Conservation (phyloP, 2,797 vertebrate genomes). For the Ctenochaetus hawaiiensis region DNA sequence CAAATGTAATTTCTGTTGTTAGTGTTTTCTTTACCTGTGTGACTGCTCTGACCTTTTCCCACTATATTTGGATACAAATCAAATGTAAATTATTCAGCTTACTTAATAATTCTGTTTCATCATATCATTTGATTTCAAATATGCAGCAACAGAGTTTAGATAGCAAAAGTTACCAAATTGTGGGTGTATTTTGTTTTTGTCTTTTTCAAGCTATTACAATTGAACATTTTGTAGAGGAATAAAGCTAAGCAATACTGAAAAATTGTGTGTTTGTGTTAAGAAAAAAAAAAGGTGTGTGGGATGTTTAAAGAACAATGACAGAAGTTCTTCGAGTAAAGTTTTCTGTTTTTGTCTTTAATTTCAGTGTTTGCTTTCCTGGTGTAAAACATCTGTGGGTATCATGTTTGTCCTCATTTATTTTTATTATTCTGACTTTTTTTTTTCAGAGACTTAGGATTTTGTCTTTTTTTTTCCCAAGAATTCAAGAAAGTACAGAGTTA, state of each 20-base stretch:
- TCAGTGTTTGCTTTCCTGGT: constrained; percentile 41
- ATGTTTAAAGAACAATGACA: constrained; percentile 40
- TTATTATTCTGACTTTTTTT: constrained; percentile 59
- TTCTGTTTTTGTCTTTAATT: constrained; percentile 46
- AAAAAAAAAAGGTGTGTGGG: constrained; percentile 12
- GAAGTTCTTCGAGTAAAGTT: constrained; percentile 40
- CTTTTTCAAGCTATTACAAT: constrained; percentile 19
- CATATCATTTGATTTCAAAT: constrained; percentile 39
- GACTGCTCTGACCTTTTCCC: constrained; percentile 14
- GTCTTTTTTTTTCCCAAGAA: constrained; percentile 47
- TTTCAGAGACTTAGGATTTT: constrained; percentile 61
- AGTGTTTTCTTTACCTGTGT: constrained; percentile 27
- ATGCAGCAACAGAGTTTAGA: constrained; percentile 33
- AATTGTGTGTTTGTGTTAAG: constrained; percentile 17
- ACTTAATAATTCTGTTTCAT: constrained; percentile 23
- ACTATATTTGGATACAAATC: constrained; percentile 32
- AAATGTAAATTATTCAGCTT: constrained; percentile 32
- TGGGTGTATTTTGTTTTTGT: constrained; percentile 1
- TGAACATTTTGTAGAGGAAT: constrained; percentile 40
- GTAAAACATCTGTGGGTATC: constrained; percentile 29
- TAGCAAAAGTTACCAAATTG: constrained; percentile 25
- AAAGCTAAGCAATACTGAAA: constrained; percentile 39
- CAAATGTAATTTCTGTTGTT: constrained; percentile 21
- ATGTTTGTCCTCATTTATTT: constrained; percentile 53
- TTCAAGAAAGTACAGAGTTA: constrained; percentile 56